A percentile compares a stretch with the other conserved stretches of the same genome.
Evolutionary conservation across 1,140 invertebrate genomes (phyloP).

Genomic region (Trichonephila clavipes): DNA sequence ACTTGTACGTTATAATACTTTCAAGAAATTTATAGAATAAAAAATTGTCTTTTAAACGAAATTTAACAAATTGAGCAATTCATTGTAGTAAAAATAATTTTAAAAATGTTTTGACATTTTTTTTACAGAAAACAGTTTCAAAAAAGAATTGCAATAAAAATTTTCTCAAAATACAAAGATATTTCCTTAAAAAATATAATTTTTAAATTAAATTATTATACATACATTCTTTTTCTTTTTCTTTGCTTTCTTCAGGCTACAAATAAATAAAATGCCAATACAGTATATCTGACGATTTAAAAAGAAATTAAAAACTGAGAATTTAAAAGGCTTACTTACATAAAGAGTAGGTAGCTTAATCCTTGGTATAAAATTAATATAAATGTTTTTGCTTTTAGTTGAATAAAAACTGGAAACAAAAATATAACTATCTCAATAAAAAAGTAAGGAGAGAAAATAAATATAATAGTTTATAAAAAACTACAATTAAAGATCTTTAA

Average conservation of each 20-base stretch:
- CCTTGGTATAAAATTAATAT: constrained; percentile 94
- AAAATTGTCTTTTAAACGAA: too few relatives aligned
- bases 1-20: too few relatives aligned
- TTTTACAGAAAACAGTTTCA: too few relatives aligned
- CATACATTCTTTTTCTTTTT: constrained; percentile 61
- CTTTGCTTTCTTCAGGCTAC: constrained; percentile 56
- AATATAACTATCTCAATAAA: constrained; percentile 45
- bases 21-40: too few relatives aligned
- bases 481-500: too few relatives aligned
- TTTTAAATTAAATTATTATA: constrained; percentile 3
- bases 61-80: too few relatives aligned
- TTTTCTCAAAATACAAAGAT: too few relatives aligned
- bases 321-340: constrained; percentile 51
- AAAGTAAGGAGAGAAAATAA: not conserved
- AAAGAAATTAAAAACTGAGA: not conserved
- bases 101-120: too few relatives aligned
- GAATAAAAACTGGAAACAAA: constrained; percentile 90
- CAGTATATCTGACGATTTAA: not conserved
- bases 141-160: too few relatives aligned
- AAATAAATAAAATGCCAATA: not conserved
- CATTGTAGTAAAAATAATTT: too few relatives aligned
- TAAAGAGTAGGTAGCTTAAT: constrained; percentile 89
- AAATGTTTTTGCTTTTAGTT: constrained; percentile 92
- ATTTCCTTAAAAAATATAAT: too few relatives aligned
- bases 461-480: not conserved